phyloP scores from a whole-genome alignment of 2,797 vertebrate species.

The Gambusia yucatana region DNA sequence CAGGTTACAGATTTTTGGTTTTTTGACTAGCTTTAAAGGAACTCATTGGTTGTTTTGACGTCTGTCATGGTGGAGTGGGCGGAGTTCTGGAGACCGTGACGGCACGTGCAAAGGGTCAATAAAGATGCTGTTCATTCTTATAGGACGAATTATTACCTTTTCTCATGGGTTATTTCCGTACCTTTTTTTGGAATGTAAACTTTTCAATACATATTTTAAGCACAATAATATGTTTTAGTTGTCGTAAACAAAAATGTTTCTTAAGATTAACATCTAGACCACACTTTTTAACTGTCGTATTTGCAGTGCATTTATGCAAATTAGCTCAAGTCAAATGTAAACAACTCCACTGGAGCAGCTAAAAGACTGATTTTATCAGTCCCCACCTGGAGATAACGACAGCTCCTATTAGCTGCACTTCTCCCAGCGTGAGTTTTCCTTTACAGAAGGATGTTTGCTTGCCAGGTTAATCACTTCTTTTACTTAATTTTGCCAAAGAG shows the following conservation, averaged over 20 bases:
- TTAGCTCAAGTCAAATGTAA: conserved; percentile 8
- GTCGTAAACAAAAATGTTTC: neutral
- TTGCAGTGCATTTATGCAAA: conserved; percentile 1
- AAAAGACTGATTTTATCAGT: conserved; percentile 1
- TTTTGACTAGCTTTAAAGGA: too few species aligned
- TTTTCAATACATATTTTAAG: too few species aligned
- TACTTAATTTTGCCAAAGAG: conserved; percentile 1
- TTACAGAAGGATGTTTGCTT: conserved; percentile 14
- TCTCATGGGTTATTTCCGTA: too few species aligned
- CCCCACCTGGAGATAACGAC: conserved; percentile 12
- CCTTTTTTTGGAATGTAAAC: too few species aligned
- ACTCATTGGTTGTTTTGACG: too few species aligned
- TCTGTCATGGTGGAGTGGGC: too few species aligned
- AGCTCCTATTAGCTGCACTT: neutral
- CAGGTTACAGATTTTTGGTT: too few species aligned
- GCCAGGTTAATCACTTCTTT: conserved; percentile 20
- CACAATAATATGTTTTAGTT: neutral
- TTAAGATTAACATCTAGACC: too few species aligned
- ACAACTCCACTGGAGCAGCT: neutral
- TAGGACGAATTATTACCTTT: too few species aligned
- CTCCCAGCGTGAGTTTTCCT: conserved; percentile 2
- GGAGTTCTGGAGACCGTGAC: too few species aligned
- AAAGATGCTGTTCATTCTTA: too few species aligned
- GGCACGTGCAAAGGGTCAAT: too few species aligned
- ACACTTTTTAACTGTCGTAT: neutral